Percentiles rank a stretch among this genome's conserved stretches.
Conservation (phyloP, 2,113 vertebrate species). For the Zootoca vivipara region DNA sequence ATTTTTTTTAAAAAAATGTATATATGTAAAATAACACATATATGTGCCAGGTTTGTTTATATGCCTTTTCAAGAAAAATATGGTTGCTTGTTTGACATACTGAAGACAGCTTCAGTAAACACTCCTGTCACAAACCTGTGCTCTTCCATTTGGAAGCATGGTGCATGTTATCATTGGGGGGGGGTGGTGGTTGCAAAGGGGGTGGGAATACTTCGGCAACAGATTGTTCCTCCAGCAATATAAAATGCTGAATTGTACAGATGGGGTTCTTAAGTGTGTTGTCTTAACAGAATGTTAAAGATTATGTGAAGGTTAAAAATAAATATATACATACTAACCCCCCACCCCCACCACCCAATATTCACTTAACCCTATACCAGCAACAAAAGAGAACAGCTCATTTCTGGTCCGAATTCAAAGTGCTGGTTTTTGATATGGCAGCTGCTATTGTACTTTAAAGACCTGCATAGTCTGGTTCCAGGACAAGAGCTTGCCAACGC, state of each 20-base stretch:
- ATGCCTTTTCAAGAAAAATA: constrained; percentile 71
- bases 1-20: constrained; percentile 7
- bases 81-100: constrained; percentile 73
- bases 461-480: neutral
- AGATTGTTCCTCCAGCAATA: constrained; percentile 70
- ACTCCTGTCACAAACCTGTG: constrained; percentile 72
- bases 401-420: neutral
- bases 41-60: constrained; percentile 76
- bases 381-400: constrained; percentile 14
- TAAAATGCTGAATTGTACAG: constrained; percentile 63
- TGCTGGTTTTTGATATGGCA: neutral
- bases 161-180: constrained; percentile 58
- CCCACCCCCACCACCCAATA: neutral
- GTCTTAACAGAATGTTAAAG: constrained; percentile 65
- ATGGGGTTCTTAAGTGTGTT: constrained; percentile 70
- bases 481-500: neutral
- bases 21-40: constrained; percentile 44
- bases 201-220: constrained; percentile 72
- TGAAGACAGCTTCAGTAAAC: constrained; percentile 74
- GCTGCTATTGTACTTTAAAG: neutral
- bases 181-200: constrained; percentile 22
- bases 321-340: constrained; percentile 54
- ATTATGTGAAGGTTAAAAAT: constrained; percentile 65
- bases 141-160: constrained; percentile 72
- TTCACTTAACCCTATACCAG: constrained; percentile 48